phyloP scores from a whole-genome alignment of 2,797 vertebrate species.

The Typhlichthys subterraneus region DNA sequence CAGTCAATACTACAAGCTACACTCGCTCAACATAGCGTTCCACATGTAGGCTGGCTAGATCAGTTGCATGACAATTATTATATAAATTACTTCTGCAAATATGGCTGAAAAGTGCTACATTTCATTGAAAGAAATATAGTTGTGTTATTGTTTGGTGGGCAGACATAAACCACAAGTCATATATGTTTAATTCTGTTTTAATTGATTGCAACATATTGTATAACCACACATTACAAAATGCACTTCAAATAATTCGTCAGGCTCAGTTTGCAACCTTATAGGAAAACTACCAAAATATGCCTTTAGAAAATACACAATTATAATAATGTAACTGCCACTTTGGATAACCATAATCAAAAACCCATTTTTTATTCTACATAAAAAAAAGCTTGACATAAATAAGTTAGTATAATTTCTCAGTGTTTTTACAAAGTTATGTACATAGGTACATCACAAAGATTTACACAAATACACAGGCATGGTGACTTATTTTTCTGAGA shows the following conservation, averaged over 20 bases:
- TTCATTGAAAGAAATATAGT: background rate
- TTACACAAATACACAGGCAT: constrained; percentile 82
- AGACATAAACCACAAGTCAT: constrained; percentile 33
- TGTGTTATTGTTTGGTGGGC: constrained; percentile 9
- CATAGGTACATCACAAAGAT: constrained; percentile 78
- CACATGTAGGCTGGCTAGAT: background rate
- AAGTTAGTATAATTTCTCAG: constrained; percentile 99
- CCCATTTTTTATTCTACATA: constrained; percentile 85
- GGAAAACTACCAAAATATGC: constrained; percentile 82
- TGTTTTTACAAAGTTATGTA: constrained; percentile 94
- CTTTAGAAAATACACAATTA: constrained; percentile 87
- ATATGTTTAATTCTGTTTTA: constrained; percentile 84
- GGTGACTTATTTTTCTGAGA: constrained; percentile 69
- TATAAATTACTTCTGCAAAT: too few species aligned
- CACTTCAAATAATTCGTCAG: constrained; percentile 86
- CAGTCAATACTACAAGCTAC: constrained; percentile 15
- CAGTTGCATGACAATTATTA: background rate
- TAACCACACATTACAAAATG: constrained; percentile 88
- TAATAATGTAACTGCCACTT: constrained; percentile 91
- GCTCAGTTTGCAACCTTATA: constrained; percentile 98
- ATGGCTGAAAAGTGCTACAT: background rate
- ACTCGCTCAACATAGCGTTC: too few species aligned
- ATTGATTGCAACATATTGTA: constrained; percentile 86
- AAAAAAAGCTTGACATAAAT: constrained; percentile 93
- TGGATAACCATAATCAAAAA: constrained; percentile 88